phyloP scores from a whole-genome alignment of 2,888 invertebrate species.

The Sesia apiformis region DNA sequence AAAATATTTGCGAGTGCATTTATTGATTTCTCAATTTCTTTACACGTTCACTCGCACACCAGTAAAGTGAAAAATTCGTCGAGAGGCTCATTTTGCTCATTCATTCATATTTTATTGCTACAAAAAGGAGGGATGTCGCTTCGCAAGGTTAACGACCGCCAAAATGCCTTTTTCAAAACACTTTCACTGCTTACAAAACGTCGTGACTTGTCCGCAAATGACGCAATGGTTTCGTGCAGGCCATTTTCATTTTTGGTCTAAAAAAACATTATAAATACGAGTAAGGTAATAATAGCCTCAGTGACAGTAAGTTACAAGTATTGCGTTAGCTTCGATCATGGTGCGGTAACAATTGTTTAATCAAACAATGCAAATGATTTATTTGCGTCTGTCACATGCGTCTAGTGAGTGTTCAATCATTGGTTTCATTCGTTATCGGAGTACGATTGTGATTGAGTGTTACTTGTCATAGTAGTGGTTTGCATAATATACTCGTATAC shows the following conservation, averaged over 20 bases:
- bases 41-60: too few relatives aligned
- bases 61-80: too few relatives aligned
- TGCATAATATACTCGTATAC: too few relatives aligned
- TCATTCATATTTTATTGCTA: too few relatives aligned
- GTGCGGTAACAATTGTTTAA: neutral
- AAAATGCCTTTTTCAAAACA: conserved; percentile 31
- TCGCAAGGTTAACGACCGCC: conserved; percentile 27
- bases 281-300: neutral
- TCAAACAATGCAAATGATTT: neutral
- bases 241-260: conserved; percentile 28
- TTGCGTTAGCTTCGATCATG: neutral
- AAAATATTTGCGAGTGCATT: too few relatives aligned
- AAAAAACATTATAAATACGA: neutral
- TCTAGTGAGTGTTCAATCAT: too few relatives aligned
- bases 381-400: neutral
- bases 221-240: conserved; percentile 37
- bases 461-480: too few relatives aligned
- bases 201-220: conserved; percentile 34
- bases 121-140: too few relatives aligned
- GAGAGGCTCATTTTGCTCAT: too few relatives aligned
- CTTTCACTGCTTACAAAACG: conserved; percentile 54
- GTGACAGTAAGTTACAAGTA: neutral
- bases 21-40: too few relatives aligned
- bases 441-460: too few relatives aligned
- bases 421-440: too few relatives aligned